These are phyloP conservation scores for Hyperoodon ampullatus DNA, from an alignment of 2,113 vertebrate genomes.

Conservation along the genomic window DNA sequence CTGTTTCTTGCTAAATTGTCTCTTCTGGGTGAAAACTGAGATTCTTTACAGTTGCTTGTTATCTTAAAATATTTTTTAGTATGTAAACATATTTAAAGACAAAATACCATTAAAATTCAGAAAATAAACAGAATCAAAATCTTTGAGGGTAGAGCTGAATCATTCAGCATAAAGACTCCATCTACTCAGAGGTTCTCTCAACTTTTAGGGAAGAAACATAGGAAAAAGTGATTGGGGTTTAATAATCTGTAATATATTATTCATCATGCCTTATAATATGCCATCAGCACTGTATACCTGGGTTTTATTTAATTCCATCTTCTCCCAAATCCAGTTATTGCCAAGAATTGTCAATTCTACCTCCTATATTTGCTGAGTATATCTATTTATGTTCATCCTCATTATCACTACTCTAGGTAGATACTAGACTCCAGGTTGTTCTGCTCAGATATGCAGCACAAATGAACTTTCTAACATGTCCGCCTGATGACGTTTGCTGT, in stretches of 20 bases:
- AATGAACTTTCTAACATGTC: not conserved
- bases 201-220: not conserved
- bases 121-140: not conserved
- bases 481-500: not conserved
- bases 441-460: not conserved
- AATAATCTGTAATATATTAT: not conserved
- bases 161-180: not conserved
- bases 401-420: not conserved
- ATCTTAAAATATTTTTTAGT: not conserved
- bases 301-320: not conserved
- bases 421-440: not conserved
- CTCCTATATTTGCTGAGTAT: not conserved
- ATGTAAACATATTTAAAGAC: not conserved
- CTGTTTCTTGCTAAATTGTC: not conserved
- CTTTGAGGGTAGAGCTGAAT: not conserved
- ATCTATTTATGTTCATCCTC: not conserved
- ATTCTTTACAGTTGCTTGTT: not conserved
- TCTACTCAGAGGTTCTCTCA: not conserved
- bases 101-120: not conserved
- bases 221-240: not conserved
- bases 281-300: not conserved
- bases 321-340: not conserved
- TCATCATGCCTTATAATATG: not conserved
- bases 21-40: not conserved
- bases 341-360: not conserved